A percentile compares a stretch with the other conserved stretches of the same genome.
phyloP scores from a whole-genome alignment of 1,140 invertebrate species.

The Meloidogyne hapla region DNA sequence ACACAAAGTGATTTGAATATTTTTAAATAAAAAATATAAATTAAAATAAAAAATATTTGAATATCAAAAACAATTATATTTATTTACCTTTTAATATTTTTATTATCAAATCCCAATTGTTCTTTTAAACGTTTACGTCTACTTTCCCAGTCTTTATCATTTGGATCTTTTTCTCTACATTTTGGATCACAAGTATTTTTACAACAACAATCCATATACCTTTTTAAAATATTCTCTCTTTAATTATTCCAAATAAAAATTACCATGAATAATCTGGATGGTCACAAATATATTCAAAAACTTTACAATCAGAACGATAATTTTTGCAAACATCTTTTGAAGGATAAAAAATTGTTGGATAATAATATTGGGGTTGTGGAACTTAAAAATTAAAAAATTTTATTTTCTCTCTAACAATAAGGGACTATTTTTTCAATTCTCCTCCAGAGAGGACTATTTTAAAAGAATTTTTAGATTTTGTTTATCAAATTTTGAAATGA shows the following conservation, averaged over 20 bases:
- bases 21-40: too few relatives aligned
- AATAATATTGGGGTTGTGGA: neutral
- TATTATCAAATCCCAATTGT: neutral
- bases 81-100: neutral
- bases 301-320: conserved; percentile 10
- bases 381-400: neutral
- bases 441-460: too few relatives aligned
- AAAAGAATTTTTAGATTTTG: too few relatives aligned
- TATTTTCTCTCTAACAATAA: too few relatives aligned
- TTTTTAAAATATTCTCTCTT: too few relatives aligned
- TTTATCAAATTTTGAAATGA: too few relatives aligned
- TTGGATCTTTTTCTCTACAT: conserved; percentile 9
- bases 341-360: neutral
- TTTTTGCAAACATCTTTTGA: conserved; percentile 6
- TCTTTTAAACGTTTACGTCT: neutral
- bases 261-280: conserved; percentile 14
- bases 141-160: neutral
- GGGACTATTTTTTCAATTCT: too few relatives aligned
- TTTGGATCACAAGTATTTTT: conserved; percentile 12
- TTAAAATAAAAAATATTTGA: too few relatives aligned
- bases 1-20: too few relatives aligned
- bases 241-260: neutral
- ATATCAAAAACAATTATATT: too few relatives aligned
- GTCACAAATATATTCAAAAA: conserved; percentile 20
- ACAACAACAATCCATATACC: conserved; percentile 28